phyloP scores from a whole-genome alignment of 2,113 vertebrate species.

The Rhineura floridana region DNA sequence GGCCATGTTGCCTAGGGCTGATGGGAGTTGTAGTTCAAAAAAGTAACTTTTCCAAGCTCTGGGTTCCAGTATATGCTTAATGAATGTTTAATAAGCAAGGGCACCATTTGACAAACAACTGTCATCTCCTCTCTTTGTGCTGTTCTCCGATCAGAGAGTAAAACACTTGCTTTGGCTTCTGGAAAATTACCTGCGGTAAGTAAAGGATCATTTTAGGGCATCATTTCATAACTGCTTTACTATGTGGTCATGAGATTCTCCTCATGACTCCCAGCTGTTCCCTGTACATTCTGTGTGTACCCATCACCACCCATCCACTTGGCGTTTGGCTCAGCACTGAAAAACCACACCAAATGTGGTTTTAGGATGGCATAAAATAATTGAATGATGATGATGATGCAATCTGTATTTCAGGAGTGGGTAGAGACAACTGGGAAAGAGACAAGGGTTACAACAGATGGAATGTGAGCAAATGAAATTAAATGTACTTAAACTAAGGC shows the following conservation, averaged over 20 bases:
- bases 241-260: background rate
- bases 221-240: no score
- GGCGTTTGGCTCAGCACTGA: background rate
- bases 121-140: constrained; percentile 14
- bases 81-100: constrained; percentile 53
- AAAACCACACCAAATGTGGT: no score
- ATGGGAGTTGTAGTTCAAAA: no score
- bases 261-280: background rate
- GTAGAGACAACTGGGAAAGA: background rate
- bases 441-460: background rate
- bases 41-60: no score
- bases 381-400: no score
- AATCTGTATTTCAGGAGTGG: background rate
- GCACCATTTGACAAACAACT: constrained; percentile 31
- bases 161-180: constrained; percentile 15
- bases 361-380: no score
- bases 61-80: constrained; percentile 25
- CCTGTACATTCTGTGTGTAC: background rate
- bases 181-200: background rate
- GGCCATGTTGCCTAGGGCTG: no score
- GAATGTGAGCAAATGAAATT: background rate
- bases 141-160: constrained; percentile 27
- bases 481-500: background rate
- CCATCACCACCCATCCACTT: background rate
- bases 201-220: no score